Evolutionary conservation across 2,888 invertebrate genomes (phyloP).

Genomic region (Rhabditophanes sp.): DNA sequence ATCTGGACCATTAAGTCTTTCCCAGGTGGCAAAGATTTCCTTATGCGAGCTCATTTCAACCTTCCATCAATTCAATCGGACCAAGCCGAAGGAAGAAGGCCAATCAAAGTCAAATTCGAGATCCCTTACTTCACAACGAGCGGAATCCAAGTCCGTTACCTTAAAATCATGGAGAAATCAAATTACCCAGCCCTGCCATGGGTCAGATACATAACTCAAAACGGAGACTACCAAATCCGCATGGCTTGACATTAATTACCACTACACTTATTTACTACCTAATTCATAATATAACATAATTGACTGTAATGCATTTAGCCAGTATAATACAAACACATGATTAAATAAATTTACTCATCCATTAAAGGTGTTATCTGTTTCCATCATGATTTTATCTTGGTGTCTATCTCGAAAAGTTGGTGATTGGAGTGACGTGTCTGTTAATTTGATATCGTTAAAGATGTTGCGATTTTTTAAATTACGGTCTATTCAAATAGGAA

Average conservation of each 20-base stretch:
- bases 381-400: too few species aligned
- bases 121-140: constrained; percentile 97
- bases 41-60: constrained; percentile 94
- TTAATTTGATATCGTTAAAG: too few species aligned
- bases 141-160: constrained; percentile 84
- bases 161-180: constrained; percentile 96
- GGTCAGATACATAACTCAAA: constrained; percentile 90
- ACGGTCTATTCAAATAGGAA: too few species aligned
- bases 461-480: too few species aligned
- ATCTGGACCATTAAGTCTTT: constrained; percentile 57
- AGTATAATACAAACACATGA: too few species aligned
- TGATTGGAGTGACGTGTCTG: too few species aligned
- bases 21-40: constrained; percentile 79
- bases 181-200: constrained; percentile 95
- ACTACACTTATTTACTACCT: too few species aligned
- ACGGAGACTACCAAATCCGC: constrained; percentile 90
- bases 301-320: too few species aligned
- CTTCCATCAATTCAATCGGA: constrained; percentile 85
- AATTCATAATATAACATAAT: too few species aligned
- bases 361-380: too few species aligned
- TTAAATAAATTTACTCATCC: too few species aligned
- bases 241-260: constrained; percentile 46
- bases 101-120: constrained; percentile 95
- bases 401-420: too few species aligned
- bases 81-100: constrained; percentile 83